Conservation (phyloP, 2,888 invertebrate species). For the Tenthredo livida region DNA sequence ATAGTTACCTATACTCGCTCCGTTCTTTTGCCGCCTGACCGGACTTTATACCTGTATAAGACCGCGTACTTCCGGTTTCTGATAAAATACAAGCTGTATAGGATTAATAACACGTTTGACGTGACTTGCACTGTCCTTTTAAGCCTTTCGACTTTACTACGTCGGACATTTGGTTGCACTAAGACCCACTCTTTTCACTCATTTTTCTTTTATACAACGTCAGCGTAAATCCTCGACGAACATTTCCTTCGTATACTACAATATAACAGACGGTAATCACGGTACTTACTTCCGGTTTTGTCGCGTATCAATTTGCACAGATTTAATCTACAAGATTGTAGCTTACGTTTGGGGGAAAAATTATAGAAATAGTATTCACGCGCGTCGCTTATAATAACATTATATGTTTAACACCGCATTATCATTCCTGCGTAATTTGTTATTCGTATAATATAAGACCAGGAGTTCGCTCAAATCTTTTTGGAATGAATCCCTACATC, state of each 20-base stretch:
- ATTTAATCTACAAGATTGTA: not conserved
- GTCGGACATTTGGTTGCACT: slow-evolving; percentile 1
- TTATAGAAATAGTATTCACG: not conserved
- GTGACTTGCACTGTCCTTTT: slow-evolving; percentile 21
- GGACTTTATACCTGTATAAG: slow-evolving; percentile 45
- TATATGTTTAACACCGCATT: not conserved
- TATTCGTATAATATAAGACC: not conserved
- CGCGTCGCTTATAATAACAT: not conserved
- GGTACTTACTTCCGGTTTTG: slow-evolving; percentile 31
- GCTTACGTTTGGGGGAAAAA: not conserved
- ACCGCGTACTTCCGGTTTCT: slow-evolving; percentile 43
- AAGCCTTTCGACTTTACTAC: not conserved
- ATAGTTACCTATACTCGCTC: slow-evolving; percentile 8
- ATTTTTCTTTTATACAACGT: slow-evolving; percentile 1
- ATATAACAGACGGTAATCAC: slow-evolving; percentile 20
- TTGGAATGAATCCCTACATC: not conserved
- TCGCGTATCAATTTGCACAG: slow-evolving; percentile 23
- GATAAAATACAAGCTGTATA: slow-evolving; percentile 40
- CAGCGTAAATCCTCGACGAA: slow-evolving; percentile 1
- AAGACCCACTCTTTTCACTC: not conserved
- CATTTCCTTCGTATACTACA: not conserved
- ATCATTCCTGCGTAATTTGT: not conserved
- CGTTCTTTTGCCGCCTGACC: slow-evolving; percentile 40
- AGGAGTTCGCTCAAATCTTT: not conserved
- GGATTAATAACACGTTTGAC: slow-evolving; percentile 24